Base-by-base conservation (phyloP, 2,113 vertebrate species). In the Onychostoma macrolepis region DNA sequence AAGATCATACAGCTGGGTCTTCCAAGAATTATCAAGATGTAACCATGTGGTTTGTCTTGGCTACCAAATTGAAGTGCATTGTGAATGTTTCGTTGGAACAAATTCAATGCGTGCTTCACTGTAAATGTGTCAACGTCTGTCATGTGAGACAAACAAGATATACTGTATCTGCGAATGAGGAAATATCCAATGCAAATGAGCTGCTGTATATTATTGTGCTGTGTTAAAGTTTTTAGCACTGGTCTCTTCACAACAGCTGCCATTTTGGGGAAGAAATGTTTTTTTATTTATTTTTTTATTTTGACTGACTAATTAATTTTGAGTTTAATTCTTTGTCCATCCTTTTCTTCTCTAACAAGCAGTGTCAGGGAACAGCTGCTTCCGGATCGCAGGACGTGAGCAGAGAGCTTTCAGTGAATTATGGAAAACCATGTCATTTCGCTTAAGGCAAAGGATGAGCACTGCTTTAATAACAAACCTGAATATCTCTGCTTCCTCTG, bases 341-440 rank as follows among this genome's bases (percentile, higher is more conserved):
- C 36, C 17, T 13, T 71, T 86, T 24, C 41, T 75, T 19, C 12
- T 58, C 71, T 85, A 28, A 24, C 33, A 38, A n/a, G 65, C 58
- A 33, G 41, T 78, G 58, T 80, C 45, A 81, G 24, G 21, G 19
- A 19, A 56, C 94, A 94, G 92, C 93, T 94, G 94, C 93, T 94
- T 94, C 94, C 94, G 86, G 92, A 88, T 90, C 91, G 86, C 41
- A 76, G 87, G 71, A 48, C 90, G n/a, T 80, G 28, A 24, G 75
- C 63, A 36, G 7, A 65, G 45, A 2, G 24, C 71, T 82, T 82
- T 30, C 63, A 77, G 71, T 77, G 19, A 38, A 75, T 9, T n/a
- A n/a, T 45, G 86, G 45, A 85, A 61, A 76, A 84, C 12, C 48
- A 33, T 58, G 71, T 50, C 48, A n/a, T 38, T 6, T 41, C 9